phyloP scores from a whole-genome alignment of 2,113 vertebrate genomes.

The Hypanus sabinus region DNA sequence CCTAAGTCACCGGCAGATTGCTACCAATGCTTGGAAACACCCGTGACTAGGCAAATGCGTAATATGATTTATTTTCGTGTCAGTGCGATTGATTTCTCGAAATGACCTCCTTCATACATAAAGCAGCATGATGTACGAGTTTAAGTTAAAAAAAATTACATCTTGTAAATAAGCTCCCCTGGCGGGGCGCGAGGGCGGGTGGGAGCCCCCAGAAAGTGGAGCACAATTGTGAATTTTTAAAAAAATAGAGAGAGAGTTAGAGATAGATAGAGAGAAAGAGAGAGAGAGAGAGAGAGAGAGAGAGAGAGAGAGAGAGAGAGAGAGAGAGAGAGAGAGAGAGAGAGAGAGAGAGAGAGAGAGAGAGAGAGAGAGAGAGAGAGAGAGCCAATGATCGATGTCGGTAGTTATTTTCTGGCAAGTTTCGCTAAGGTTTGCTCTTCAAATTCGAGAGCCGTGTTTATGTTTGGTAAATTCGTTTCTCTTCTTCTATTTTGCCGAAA shows the following conservation, averaged over 20 bases:
- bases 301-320: no score
- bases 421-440: not conserved
- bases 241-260: no score
- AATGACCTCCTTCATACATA: conserved; percentile 46
- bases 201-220: not conserved
- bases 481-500: not conserved
- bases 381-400: conserved; percentile 7
- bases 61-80: conserved; percentile 49
- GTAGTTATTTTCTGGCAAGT: conserved; percentile 10
- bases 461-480: not conserved
- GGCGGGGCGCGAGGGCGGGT: conserved; percentile 21
- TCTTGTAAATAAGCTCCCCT: conserved; percentile 1
- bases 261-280: no score
- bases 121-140: conserved; percentile 43
- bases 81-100: conserved; percentile 44
- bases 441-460: not conserved
- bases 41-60: conserved; percentile 46
- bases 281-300: no score
- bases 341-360: no score
- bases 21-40: conserved; percentile 37
- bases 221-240: not conserved
- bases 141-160: conserved; percentile 43
- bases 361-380: no score
- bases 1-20: conserved; percentile 42
- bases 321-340: no score